Base-by-base conservation (phyloP, 2,113 vertebrate genomes). In the Daboia siamensis region DNA sequence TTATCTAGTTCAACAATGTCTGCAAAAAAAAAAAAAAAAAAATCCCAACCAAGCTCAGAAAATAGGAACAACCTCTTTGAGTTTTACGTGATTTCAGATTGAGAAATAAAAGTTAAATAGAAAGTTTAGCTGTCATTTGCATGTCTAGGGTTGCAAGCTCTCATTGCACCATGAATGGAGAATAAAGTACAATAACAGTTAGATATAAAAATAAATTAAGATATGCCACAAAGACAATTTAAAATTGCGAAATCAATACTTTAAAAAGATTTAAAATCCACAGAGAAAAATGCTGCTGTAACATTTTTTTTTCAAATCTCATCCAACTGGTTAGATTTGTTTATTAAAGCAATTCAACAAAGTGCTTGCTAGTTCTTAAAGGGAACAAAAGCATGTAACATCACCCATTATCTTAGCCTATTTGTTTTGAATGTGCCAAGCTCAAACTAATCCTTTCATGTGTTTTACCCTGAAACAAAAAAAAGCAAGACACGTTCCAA, bases 81-180 rank as follows among this genome's bases (percentile, higher is more conserved):
- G 64, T 91, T 87, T 93, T 93, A 44, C 56, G 20, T 15, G 29
- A 6, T 59, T 94, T 94, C 93, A 52, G 86, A 94, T 95, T 90
- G 51, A 69, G 39, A 44, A 84, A 56, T 23, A 90, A 91, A 91
- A 93, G 5, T 15, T 69, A n/a, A 74, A 74, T 39, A 33, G 9
- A 17, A 80, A 44, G 74, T 80, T 44, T 86, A 86, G 5, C 12
- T 26, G 4, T 21, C 23, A 86, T 24, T 86, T 86, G 46, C 39
- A 46, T 86, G 24, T 26, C 46, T 86, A 29, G 44, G 11, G 24
- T 51, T 86, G 85, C 61, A 56, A 20, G 15, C 55, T 56, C 55
- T 56, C 55, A 56, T 20, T 56, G 4, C 15, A 56, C 55, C 55
- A 56, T 56, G 55, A 56, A 56, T 56, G 17, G 55, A 56, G 55